phyloP scores from a whole-genome alignment of 2,113 vertebrate genomes.

The Varanus salvator region DNA sequence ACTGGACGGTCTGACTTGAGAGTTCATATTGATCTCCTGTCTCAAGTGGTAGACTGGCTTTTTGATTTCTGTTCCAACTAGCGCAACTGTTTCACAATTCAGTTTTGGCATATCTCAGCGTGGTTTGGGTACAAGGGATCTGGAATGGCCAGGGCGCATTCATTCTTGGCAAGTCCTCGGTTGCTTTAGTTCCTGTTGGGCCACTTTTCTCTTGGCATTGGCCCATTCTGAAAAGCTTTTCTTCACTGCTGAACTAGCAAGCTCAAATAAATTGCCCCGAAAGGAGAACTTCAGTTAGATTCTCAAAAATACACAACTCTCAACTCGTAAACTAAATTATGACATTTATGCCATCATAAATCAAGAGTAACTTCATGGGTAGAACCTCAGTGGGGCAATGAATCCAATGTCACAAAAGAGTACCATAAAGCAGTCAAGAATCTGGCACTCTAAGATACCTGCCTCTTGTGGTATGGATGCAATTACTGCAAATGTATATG shows the following conservation, averaged over 20 bases:
- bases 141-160: neutral
- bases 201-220: slow-evolving; percentile 21
- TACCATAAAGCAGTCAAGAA: slow-evolving; percentile 32
- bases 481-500: neutral
- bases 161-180: neutral
- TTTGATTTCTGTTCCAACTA: neutral
- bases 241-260: neutral
- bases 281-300: slow-evolving; percentile 19
- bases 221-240: neutral
- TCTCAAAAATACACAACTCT: slow-evolving; percentile 33
- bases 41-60: neutral
- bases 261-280: slow-evolving; percentile 28
- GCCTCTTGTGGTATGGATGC: neutral
- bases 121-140: accelerated
- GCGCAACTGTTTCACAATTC: accelerated
- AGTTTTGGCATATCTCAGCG: accelerated
- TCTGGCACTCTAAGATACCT: slow-evolving; percentile 19
- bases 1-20: neutral
- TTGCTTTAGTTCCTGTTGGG: neutral
- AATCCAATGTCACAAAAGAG: slow-evolving; percentile 22
- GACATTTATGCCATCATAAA: slow-evolving; percentile 42
- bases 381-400: slow-evolving; percentile 27
- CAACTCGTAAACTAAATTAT: slow-evolving; percentile 30
- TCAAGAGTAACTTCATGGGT: slow-evolving; percentile 28
- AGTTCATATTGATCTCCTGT: neutral